Evolutionary conservation across 2,113 vertebrate species (phyloP).

Genomic region (Myrmecobius fasciatus): DNA sequence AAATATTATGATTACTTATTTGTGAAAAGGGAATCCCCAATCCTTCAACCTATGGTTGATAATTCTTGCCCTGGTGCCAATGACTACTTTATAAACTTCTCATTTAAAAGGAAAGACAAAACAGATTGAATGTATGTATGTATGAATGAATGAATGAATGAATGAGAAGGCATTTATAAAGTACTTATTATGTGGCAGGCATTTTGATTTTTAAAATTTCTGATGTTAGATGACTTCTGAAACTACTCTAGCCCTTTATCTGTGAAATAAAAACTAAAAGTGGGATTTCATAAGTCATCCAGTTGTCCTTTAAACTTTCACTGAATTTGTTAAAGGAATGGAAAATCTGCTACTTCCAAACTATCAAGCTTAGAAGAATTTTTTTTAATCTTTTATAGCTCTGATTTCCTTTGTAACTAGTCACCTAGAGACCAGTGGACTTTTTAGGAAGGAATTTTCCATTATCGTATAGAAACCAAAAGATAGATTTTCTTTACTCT

Average conservation of each 20-base stretch:
- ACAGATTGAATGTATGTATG: neutral
- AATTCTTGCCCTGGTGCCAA: neutral
- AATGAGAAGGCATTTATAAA: neutral
- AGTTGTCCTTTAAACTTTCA: slow-evolving; percentile 42
- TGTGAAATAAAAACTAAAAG: neutral
- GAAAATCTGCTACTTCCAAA: slow-evolving; percentile 53
- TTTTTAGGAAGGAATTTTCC: slow-evolving; percentile 61
- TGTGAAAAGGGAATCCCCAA: neutral
- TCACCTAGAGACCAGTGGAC: slow-evolving; percentile 25
- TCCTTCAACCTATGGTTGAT: neutral
- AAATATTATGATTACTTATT: neutral
- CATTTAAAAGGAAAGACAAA: neutral
- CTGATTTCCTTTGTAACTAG: slow-evolving; percentile 27
- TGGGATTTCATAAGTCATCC: neutral
- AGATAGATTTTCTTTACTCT: slow-evolving; percentile 45
- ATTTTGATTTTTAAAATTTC: neutral
- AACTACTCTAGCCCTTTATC: neutral
- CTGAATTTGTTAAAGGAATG: slow-evolving; percentile 54
- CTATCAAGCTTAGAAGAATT: slow-evolving; percentile 49
- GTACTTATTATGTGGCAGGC: neutral
- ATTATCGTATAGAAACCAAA: slow-evolving; percentile 32
- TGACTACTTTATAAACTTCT: neutral
- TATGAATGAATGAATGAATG: neutral
- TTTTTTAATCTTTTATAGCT: slow-evolving; percentile 5
- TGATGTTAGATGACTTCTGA: neutral